Evolutionary conservation across 2,888 invertebrate genomes (phyloP).

Genomic region (Cyrtodaria siliqua): DNA sequence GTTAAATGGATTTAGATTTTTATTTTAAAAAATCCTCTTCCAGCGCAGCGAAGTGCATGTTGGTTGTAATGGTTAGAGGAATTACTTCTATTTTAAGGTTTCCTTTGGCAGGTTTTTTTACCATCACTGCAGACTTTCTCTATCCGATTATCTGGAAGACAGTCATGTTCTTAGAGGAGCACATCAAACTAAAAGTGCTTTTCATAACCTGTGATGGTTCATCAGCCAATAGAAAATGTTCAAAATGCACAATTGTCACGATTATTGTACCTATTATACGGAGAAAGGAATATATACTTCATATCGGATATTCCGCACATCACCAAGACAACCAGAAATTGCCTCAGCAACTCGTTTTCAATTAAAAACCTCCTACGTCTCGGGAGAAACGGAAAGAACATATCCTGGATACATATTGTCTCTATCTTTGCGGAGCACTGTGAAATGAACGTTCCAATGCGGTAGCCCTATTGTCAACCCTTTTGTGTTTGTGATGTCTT

Average conservation of each 20-base stretch:
- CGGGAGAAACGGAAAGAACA: constrained; percentile 54
- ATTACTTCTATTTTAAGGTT: constrained; percentile 28
- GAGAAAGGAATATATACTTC: constrained; percentile 18
- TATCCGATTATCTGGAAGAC: constrained; percentile 23
- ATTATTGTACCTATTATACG: constrained; percentile 2
- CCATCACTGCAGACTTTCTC: constrained; percentile 20
- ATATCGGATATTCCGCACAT: constrained; percentile 60
- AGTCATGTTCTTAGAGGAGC: neutral
- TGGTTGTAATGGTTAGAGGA: constrained; percentile 58
- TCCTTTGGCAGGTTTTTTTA: constrained; percentile 26
- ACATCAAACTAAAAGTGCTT: constrained; percentile 10
- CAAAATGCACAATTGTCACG: constrained; percentile 27
- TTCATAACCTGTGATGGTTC: constrained; percentile 28
- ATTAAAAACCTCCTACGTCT: constrained; percentile 42
- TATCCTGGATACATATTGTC: constrained; percentile 61
- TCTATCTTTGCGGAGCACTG: constrained; percentile 46
- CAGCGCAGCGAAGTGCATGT: constrained; percentile 44
- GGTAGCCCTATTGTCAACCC: too few relatives aligned
- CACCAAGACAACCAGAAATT: constrained; percentile 58
- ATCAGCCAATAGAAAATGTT: constrained; percentile 56
- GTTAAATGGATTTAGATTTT: constrained; percentile 45
- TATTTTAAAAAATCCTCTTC: neutral
- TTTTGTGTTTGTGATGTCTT: too few relatives aligned
- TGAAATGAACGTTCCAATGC: neutral
- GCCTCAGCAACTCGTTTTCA: constrained; percentile 56